A percentile compares a stretch with the other conserved stretches of the same genome.
Conservation (phyloP, 2,888 invertebrate genomes). For the Drosophila mercatorum region DNA sequence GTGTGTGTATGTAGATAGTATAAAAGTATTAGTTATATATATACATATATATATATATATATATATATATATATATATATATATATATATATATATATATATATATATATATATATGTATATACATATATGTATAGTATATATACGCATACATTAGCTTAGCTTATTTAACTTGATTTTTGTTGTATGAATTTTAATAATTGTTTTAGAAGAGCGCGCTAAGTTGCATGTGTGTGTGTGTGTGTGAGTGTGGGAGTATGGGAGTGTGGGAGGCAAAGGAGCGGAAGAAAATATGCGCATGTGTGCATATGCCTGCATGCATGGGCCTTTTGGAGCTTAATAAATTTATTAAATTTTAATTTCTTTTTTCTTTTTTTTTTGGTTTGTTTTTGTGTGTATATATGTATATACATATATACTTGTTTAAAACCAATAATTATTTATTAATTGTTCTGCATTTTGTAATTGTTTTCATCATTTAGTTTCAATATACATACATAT, state of each 20-base stretch:
- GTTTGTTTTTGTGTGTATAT: neutral
- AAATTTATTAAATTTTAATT: conserved; percentile 11
- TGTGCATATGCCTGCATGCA: conserved; percentile 10
- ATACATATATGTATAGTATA: conserved; percentile 26
- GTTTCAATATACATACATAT: too few species aligned
- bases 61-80: conserved; percentile 27
- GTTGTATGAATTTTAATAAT: conserved; percentile 31
- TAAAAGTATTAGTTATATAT: conserved; percentile 65
- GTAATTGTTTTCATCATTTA: conserved; percentile 16
- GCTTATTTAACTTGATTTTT: conserved; percentile 31
- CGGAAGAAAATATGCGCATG: conserved; percentile 3
- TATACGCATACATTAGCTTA: conserved; percentile 52
- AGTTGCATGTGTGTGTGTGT: conserved; percentile 36
- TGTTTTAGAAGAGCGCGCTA: conserved; percentile 63
- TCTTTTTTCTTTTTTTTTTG: neutral
- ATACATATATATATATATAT: conserved; percentile 28
- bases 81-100: conserved; percentile 22
- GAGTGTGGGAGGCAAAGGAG: neutral
- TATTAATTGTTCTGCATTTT: conserved; percentile 23
- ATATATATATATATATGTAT: conserved; percentile 30
- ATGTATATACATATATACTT: neutral
- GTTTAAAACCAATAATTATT: conserved; percentile 40
- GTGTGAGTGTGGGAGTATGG: neutral
- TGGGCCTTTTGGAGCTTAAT: conserved; percentile 8
- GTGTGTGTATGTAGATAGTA: conserved; percentile 72